These are phyloP conservation scores for Pimpla rufipes DNA, from an alignment of 2,888 invertebrate species.

Conservation along the genomic window DNA sequence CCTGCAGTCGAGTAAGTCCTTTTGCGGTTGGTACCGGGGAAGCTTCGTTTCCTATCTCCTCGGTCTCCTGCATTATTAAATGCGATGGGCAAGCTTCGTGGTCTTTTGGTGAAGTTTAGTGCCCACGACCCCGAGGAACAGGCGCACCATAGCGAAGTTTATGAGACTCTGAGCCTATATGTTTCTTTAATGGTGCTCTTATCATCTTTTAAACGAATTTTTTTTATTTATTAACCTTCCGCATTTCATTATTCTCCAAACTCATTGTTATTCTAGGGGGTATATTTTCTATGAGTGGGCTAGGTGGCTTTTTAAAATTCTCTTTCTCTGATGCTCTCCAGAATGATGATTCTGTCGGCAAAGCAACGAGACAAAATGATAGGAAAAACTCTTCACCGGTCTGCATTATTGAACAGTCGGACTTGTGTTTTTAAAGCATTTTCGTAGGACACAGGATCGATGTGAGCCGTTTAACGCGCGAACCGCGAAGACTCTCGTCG, in stretches of 20 bases:
- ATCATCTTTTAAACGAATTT: not conserved
- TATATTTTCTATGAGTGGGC: not conserved
- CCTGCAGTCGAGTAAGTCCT: slow-evolving; percentile 8
- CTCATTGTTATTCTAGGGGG: not conserved
- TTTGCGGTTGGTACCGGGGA: slow-evolving; percentile 17
- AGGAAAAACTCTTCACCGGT: too few species aligned
- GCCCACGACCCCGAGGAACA: not conserved
- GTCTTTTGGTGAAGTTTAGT: slow-evolving; percentile 1
- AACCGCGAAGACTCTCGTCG: slow-evolving; percentile 22
- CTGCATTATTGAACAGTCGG: too few species aligned
- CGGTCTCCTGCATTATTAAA: slow-evolving; percentile 34
- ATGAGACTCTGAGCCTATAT: not conserved
- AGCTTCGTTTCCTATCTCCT: slow-evolving; percentile 20
- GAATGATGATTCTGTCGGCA: too few species aligned
- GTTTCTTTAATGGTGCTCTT: not conserved
- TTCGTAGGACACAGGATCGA: slow-evolving; percentile 16
- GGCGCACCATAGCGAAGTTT: not conserved
- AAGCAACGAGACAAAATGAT: too few species aligned
- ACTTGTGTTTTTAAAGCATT: too few species aligned
- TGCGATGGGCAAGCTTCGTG: not conserved
- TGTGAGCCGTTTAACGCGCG: slow-evolving; percentile 40
- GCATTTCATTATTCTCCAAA: not conserved
- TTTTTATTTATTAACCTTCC: not conserved
- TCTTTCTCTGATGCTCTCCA: too few species aligned
- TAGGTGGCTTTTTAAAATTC: too few species aligned